phyloP scores from a whole-genome alignment of 35 echinoderm and acorn worm genomes.

The Ophiothrix spiculata region DNA sequence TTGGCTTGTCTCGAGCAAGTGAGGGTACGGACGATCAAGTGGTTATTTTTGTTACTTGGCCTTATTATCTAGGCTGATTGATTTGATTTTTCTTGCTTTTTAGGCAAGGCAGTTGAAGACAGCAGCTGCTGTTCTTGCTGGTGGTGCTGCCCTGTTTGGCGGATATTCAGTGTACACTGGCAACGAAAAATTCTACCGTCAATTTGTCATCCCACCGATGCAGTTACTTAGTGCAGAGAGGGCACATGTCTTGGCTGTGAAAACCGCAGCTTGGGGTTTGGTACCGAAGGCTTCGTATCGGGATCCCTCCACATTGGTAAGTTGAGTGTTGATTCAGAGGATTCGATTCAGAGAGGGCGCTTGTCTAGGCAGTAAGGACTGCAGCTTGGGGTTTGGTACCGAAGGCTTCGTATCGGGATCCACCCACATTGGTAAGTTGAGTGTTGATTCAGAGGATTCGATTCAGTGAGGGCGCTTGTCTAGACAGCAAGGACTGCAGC shows the following conservation, averaged over 20 bases:
- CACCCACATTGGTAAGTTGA: no score
- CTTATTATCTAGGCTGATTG: background rate
- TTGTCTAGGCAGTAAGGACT: no score
- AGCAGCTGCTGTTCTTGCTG: conserved; percentile 43
- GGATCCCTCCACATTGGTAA: conserved; percentile 80
- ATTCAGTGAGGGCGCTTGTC: no score
- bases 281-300: conserved; percentile 57
- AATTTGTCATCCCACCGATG: conserved; percentile 81
- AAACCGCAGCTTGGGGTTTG: conserved; percentile 66
- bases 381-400: no score
- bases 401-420: no score
- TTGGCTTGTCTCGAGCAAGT: background rate
- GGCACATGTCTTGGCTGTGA: conserved; percentile 71
- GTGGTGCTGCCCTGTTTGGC: conserved; percentile 59
- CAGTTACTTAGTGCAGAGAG: conserved; percentile 62
- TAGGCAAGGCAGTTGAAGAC: conserved; percentile 48
- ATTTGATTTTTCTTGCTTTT: conserved; percentile 2
- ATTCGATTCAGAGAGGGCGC: no score
- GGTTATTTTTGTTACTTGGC: no score
- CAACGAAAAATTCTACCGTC: conserved; percentile 88
- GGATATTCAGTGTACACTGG: conserved; percentile 46
- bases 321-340: no score
- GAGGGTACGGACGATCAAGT: background rate
- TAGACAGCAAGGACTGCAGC: no score
- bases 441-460: no score